These are phyloP conservation scores for Limenitis camilla DNA, from an alignment of 2,888 invertebrate species.

Conservation along the genomic window DNA sequence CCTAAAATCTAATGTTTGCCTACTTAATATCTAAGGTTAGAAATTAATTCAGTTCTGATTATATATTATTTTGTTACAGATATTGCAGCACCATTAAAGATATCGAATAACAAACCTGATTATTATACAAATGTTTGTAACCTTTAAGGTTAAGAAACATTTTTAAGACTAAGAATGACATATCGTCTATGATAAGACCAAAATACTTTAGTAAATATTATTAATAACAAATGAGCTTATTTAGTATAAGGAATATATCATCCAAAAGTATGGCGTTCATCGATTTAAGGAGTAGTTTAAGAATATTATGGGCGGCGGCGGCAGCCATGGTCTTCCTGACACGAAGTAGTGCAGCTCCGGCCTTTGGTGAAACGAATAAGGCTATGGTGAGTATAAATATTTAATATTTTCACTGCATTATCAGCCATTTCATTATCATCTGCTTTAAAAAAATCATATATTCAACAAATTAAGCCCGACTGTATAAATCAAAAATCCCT, in stretches of 20 bases:
- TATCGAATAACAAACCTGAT: conserved; percentile 37
- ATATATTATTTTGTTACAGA: conserved; percentile 53
- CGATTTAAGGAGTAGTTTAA: conserved; percentile 50
- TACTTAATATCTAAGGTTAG: background rate
- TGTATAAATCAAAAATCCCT: too few relatives aligned
- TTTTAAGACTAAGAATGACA: conserved; percentile 38
- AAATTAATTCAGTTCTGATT: background rate
- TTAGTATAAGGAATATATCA: conserved; percentile 35
- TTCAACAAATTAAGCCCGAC: background rate
- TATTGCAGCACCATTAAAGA: conserved; percentile 36
- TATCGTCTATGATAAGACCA: conserved; percentile 38
- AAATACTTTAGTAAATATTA: conserved; percentile 43
- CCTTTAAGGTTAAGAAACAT: conserved; percentile 40
- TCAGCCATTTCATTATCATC: conserved; percentile 6
- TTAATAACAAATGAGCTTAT: conserved; percentile 52
- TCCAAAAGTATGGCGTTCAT: conserved; percentile 49
- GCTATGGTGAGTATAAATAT: conserved; percentile 56
- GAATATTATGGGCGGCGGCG: conserved; percentile 49
- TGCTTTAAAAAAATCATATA: background rate
- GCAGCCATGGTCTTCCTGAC: conserved; percentile 49
- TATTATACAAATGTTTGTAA: conserved; percentile 39
- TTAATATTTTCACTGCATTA: conserved; percentile 8
- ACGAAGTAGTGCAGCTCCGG: conserved; percentile 58
- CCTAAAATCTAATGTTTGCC: conserved; percentile 12
- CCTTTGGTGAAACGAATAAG: conserved; percentile 57